phyloP scores from a whole-genome alignment of 2,113 vertebrate species.

The Ursus arctos region DNA sequence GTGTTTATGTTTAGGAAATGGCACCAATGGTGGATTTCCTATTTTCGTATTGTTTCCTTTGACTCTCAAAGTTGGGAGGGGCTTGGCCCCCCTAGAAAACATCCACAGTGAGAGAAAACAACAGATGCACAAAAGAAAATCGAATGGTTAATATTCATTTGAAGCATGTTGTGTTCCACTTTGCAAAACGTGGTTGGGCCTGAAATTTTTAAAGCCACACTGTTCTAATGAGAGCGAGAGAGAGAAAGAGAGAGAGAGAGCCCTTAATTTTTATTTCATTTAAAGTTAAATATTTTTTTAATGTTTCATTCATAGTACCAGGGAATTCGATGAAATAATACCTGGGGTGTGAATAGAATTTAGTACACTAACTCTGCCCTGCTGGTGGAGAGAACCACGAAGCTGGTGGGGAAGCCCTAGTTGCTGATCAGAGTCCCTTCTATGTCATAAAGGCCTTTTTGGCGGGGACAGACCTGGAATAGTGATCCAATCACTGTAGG shows the following conservation, averaged over 20 bases:
- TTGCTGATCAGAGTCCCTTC: neutral
- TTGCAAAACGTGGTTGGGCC: constrained; percentile 49
- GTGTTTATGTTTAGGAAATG: constrained; percentile 58
- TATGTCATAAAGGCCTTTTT: constrained; percentile 25
- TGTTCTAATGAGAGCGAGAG: constrained; percentile 50
- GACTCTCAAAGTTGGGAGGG: neutral
- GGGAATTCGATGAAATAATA: constrained; percentile 51
- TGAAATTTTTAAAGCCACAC: constrained; percentile 74
- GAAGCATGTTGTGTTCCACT: neutral
- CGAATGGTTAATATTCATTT: constrained; percentile 39
- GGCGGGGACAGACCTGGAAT: constrained; percentile 28
- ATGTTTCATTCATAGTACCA: constrained; percentile 66
- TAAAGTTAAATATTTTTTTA: constrained; percentile 46
- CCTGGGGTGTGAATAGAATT: constrained; percentile 46
- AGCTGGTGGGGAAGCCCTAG: constrained; percentile 21
- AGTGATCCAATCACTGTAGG: neutral
- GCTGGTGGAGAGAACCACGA: constrained; percentile 16
- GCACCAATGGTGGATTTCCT: constrained; percentile 23
- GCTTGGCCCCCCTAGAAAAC: constrained; percentile 21
- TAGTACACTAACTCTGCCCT: constrained; percentile 26
- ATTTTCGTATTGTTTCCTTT: constrained; percentile 74
- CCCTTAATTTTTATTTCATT: constrained; percentile 82
- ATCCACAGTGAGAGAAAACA: constrained; percentile 26
- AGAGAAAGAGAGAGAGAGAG: constrained; percentile 46
- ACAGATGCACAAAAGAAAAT: constrained; percentile 49